Base-by-base conservation (phyloP, 1,140 invertebrate genomes). In the Oryzaephilus surinamensis region DNA sequence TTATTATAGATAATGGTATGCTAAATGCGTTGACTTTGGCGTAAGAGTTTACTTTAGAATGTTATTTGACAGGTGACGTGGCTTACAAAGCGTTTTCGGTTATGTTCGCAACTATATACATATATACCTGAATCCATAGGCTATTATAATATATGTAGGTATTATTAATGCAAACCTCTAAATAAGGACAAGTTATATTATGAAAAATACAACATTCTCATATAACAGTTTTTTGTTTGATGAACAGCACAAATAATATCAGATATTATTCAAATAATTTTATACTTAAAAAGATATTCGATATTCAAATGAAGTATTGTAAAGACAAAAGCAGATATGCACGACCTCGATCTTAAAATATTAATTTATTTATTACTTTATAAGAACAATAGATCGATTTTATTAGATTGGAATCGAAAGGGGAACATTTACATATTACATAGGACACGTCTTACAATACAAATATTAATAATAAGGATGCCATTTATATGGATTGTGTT, bases 1-100 rank as follows among this genome's bases (percentile, higher is more conserved):
- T 55, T 55, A 55, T 55, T 55, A 55, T 50, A 55, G 53, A 55
- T 55, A 55, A 55, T 55, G 49, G 51, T 49, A 53, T 51, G 53
- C 48, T 55, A 55, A 55, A 55, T 55, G 50, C 45, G 53, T 53
- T 55, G 53, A 53, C 53, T 55, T 55, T 53, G 41, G 33, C 40
- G 37, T 45, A 51, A 45, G 45, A 48, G 46, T 52, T 52, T 48
- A 46, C 43, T 53, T 51, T 46, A 44, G 45, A 38, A 48, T 40
- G 41, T 54, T 52, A 54, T 54, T 54, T 54, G 52, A 52, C 52
- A 54, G 46, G 47, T 54, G 52, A 50, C 52, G 50, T n/a, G 5
- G 43, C 43, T 45, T 46, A 45, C 43, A 41, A 37, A 31, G 43
- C 35, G 33, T 49, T 46, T 42, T 41, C 43, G 35, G 23, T 49